Evolutionary conservation across 2,113 vertebrate species (phyloP).

Genomic region (Misgurnus mizolepis): DNA sequence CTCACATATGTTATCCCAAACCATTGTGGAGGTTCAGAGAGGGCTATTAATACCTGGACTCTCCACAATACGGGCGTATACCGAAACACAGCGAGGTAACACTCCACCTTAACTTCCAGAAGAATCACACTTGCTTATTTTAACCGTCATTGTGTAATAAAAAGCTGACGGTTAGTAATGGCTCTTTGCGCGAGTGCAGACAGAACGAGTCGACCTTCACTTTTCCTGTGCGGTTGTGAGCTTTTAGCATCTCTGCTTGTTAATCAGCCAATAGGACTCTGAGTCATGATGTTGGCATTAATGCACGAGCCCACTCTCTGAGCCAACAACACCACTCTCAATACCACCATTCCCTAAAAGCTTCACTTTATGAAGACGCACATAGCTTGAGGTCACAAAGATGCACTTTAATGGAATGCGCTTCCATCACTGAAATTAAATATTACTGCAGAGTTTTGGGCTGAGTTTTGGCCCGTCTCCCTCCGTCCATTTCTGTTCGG

Average conservation of each 20-base stretch:
- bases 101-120: slow-evolving; percentile 25
- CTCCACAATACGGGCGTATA: slow-evolving; percentile 1
- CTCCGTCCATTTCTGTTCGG: background rate
- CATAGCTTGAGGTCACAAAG: slow-evolving; percentile 14
- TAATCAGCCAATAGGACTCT: background rate
- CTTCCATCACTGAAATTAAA: slow-evolving; percentile 24
- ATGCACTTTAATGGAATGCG: slow-evolving; percentile 4
- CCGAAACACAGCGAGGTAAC: background rate
- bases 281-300: background rate
- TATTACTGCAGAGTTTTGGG: slow-evolving; percentile 12
- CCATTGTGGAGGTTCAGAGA: background rate
- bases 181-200: background rate
- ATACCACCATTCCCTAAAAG: slow-evolving; percentile 24
- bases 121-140: background rate
- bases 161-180: slow-evolving; percentile 19
- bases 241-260: background rate
- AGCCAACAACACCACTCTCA: slow-evolving; percentile 16
- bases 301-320: background rate
- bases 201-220: background rate
- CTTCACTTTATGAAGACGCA: slow-evolving; percentile 10
- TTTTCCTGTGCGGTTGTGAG: background rate
- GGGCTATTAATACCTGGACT: background rate
- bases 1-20: background rate
- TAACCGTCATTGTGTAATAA: slow-evolving; percentile 7
- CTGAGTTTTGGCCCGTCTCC: background rate